These are phyloP conservation scores for Lytechinus pictus DNA, from an alignment of 35 echinoderm and acorn worm species.

Conservation along the genomic window DNA sequence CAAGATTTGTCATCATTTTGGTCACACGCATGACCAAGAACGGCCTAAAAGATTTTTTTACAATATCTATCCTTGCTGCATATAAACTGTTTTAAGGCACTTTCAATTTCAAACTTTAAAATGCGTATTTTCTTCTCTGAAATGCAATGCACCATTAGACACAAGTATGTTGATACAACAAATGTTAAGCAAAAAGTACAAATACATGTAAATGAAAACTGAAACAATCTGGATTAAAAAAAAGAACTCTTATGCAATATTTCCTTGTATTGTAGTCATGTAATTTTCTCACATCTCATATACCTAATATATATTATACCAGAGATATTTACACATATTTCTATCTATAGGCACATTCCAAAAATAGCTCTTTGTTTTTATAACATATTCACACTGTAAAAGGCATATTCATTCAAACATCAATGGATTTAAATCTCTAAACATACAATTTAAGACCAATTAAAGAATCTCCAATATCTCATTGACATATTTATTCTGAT, in stretches of 20 bases:
- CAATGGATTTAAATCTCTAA: neutral
- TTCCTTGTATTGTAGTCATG: neutral
- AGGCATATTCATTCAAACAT: neutral
- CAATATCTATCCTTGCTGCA: neutral
- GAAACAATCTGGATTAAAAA: neutral
- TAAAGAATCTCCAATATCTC: neutral
- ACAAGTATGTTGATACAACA: neutral
- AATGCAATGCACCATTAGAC: neutral
- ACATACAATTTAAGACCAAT: neutral
- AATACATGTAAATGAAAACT: no score
- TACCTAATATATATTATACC: slow-evolving; percentile 13
- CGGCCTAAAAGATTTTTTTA: no score
- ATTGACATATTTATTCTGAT: neutral
- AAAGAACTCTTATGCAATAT: neutral
- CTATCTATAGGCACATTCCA: neutral
- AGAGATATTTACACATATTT: neutral
- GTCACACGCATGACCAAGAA: no score
- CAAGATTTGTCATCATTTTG: no score
- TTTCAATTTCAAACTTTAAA: neutral
- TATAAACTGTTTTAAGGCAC: neutral
- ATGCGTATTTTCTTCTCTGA: neutral
- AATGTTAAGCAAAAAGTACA: neutral
- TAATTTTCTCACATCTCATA: neutral
- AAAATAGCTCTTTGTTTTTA: neutral
- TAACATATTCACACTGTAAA: neutral